A percentile compares a stretch with the other conserved stretches of the same genome.
phyloP scores from a whole-genome alignment of 2,113 vertebrate genomes.

The Hypomesus transpacificus region DNA sequence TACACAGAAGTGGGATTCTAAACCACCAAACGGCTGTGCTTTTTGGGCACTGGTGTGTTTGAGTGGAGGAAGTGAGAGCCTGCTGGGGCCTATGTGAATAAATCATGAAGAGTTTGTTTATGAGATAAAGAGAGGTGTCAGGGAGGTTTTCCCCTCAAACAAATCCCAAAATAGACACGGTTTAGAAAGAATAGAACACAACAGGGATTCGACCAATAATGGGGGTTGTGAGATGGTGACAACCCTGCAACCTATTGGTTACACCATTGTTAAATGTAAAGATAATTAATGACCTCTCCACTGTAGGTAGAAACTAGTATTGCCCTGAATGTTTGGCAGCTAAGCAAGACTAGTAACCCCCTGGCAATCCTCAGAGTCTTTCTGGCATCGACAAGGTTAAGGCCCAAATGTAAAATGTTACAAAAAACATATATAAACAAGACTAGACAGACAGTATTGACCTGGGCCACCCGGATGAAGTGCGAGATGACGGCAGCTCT shows the following conservation, averaged over 20 bases:
- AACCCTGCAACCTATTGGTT: too few species aligned
- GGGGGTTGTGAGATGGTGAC: too few species aligned
- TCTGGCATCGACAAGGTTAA: too few species aligned
- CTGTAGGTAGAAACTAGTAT: too few species aligned
- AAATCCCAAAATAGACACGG: neutral
- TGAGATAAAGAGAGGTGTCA: neutral
- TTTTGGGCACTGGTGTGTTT: neutral
- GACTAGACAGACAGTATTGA: constrained; percentile 36
- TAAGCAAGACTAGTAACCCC: too few species aligned
- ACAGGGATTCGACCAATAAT: neutral
- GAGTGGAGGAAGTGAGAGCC: neutral
- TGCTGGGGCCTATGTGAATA: neutral
- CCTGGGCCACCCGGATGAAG: constrained; percentile 88
- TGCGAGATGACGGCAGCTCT: constrained; percentile 82
- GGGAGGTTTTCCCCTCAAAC: neutral
- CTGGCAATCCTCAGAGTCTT: too few species aligned
- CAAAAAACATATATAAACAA: neutral
- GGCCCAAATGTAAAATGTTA: too few species aligned
- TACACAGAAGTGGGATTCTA: too few species aligned
- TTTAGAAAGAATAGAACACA: constrained; percentile 6
- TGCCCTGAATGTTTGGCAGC: too few species aligned
- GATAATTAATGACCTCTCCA: too few species aligned
- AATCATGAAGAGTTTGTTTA: constrained; percentile 7
- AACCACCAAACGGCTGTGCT: too few species aligned
- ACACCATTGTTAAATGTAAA: too few species aligned